A percentile compares a stretch with the other conserved stretches of the same genome.
phyloP scores from a whole-genome alignment of 2,797 vertebrate genomes.

The Thripadectes ignobilis region DNA sequence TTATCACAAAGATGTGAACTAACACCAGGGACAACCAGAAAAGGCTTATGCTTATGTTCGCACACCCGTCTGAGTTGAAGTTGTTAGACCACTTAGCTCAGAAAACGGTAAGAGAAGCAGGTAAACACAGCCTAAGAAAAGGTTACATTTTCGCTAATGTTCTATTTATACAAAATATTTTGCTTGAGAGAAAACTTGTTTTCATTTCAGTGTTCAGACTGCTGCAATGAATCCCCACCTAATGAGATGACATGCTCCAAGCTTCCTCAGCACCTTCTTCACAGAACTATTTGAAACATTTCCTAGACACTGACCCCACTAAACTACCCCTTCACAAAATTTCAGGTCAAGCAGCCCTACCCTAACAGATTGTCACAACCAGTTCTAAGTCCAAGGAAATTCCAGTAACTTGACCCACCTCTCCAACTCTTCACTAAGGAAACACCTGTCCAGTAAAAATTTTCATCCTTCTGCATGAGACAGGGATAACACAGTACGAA shows the following conservation, averaged over 20 bases:
- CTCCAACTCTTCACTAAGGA: not conserved
- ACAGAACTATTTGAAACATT: not conserved
- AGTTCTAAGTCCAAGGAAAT: not conserved
- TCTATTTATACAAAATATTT: not conserved
- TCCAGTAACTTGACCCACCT: not conserved
- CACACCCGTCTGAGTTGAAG: not conserved
- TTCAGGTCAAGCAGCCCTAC: not conserved
- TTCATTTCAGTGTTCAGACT: not conserved
- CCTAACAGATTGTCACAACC: not conserved
- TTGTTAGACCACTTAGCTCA: not conserved
- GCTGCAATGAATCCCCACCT: not conserved
- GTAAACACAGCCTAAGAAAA: not conserved
- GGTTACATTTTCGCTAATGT: not conserved
- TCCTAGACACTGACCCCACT: not conserved
- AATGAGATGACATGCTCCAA: not conserved
- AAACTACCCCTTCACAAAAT: not conserved
- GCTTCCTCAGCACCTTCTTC: not conserved
- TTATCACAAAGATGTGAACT: not conserved
- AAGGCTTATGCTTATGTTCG: not conserved
- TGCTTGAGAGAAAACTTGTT: not conserved
- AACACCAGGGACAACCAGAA: not conserved
- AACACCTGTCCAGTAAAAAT: not conserved
- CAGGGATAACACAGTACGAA: not conserved
- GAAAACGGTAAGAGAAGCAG: not conserved
- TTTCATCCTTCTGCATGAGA: not conserved